These are phyloP conservation scores for Peromyscus aztecus DNA, from an alignment of 2,797 vertebrate species.

Conservation along the genomic window DNA sequence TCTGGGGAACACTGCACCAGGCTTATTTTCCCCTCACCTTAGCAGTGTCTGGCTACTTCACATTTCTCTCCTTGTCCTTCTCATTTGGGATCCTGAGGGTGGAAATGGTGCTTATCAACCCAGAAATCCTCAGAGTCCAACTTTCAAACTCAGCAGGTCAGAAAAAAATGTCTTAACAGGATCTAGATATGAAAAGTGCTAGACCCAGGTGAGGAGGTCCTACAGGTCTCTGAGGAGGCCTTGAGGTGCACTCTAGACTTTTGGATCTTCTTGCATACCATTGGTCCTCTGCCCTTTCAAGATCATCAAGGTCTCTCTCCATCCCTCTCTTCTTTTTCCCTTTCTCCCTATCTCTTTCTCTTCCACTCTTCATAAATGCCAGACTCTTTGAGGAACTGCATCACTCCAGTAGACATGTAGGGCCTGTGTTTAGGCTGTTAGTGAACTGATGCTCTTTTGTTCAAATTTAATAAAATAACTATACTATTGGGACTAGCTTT, in stretches of 20 bases:
- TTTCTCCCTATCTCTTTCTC: background rate
- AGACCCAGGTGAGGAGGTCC: background rate
- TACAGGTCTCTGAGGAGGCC: slow-evolving; percentile 34
- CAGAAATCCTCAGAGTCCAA: background rate
- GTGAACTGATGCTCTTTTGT: rapidly evolving
- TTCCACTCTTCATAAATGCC: background rate
- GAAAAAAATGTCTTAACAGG: slow-evolving; percentile 55
- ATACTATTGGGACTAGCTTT: background rate
- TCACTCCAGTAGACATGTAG: background rate
- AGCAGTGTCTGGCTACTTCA: too few relatives aligned
- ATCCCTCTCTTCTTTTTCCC: background rate
- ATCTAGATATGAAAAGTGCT: slow-evolving; percentile 14
- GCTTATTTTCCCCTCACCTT: background rate
- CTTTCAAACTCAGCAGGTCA: slow-evolving; percentile 74
- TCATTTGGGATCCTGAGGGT: slow-evolving; percentile 62
- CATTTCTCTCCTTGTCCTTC: background rate
- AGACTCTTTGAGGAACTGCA: background rate
- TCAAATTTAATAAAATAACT: background rate
- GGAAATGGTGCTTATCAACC: slow-evolving; percentile 49
- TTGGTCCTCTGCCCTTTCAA: slow-evolving; percentile 27
- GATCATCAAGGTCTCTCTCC: background rate
- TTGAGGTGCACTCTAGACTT: background rate
- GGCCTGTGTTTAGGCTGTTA: background rate
- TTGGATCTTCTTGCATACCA: background rate
- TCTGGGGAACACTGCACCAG: background rate